Evolutionary conservation across 1,140 invertebrate genomes (phyloP).

Genomic region (Apis mellifera): Amel_HAv3.1 CM009937.2:9761501-9762000

Average conservation of each 20-base stretch:
- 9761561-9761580: too few species aligned
- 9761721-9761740: not conserved
- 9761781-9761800: conserved; percentile 18
- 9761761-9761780: conserved; percentile 4
- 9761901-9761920: conserved; percentile 5
- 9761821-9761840: conserved; percentile 32
- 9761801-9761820: not conserved
- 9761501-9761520: not conserved
- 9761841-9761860: not conserved
- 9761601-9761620: too few species aligned
- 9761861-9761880: conserved; percentile 27
- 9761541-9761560: too few species aligned
- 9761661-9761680: too few species aligned
- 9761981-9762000: not conserved
- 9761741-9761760: not conserved
- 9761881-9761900: conserved; percentile 18
- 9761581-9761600: too few species aligned
- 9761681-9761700: too few species aligned
- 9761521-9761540: too few species aligned
- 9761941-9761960: conserved; percentile 36
- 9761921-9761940: conserved; percentile 7
- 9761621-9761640: too few species aligned
- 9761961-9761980: conserved; percentile 8
- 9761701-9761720: not conserved
- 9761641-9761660: too few species aligned